Evolutionary conservation across 2,888 invertebrate genomes (phyloP), one percentile per base, ranked within the genome.

Genomic region (Pimpla rufipes): DNA sequence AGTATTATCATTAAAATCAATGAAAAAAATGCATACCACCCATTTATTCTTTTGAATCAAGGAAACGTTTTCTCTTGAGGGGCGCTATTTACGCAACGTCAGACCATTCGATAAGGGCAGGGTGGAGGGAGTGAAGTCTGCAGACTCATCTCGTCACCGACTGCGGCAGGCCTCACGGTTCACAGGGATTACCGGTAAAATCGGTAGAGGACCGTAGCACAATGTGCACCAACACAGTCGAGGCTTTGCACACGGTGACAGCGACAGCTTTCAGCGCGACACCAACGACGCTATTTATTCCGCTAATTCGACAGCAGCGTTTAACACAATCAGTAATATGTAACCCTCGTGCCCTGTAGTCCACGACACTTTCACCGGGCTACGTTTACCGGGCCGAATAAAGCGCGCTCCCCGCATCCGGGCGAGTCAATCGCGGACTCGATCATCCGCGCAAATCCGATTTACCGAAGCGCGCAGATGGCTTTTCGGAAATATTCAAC

Each of bases 361-460:
- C 29, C 21, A 10, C 2, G 29, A 52, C 16, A 11, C 16, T 29
- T 55, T 6, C 21, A 42, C 29, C 13, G 13, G 40, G 16, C 35
- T 50, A 35, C 42, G 55, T 13, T 29, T 3, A 70, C 21, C 29
- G 62, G n/a, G 6, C 35, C 66, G 66, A 76, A 76, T 47, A 62
- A 67, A 76, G 66, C 71, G 21, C 37, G 10, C 29, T 29, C 3
- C 29, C 29, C 29, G 29, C 29, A 5, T 29, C 29, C 29, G 47
- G 35, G 80, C 35, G 68, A 68, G 68, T 71, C 83, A 45, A 73
- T 77, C 77, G 45, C 45, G 5, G 66, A 77, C 21, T 68, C 77
- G 73, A 62, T 68, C 76, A 77, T 29, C 79, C 80, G 77, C 73
- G 62, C 52, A 52, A 77, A 83, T 83, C 73, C 71, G 66, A 77